These are phyloP conservation scores for Artibeus jamaicensis DNA, from an alignment of 2,797 vertebrate species.

Conservation along the genomic window DNA sequence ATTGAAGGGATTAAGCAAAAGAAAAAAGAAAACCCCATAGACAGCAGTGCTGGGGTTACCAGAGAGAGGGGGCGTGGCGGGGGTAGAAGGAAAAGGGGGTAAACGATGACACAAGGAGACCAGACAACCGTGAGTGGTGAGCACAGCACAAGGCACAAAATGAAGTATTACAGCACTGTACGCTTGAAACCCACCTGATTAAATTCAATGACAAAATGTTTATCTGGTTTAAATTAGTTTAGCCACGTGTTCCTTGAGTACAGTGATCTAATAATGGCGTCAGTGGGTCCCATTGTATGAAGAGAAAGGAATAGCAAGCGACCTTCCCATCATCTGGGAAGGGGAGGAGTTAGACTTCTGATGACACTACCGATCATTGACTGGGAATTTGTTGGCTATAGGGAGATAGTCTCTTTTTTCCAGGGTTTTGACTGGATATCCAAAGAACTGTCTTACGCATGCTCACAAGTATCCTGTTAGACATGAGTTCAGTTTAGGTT, in stretches of 20 bases:
- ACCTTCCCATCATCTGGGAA: background rate
- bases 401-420: background rate
- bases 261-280: background rate
- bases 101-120: background rate
- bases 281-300: background rate
- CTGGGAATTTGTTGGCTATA: background rate
- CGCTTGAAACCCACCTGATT: background rate
- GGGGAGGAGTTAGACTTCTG: background rate
- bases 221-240: background rate
- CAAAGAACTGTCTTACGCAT: background rate
- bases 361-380: background rate
- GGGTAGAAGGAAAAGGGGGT: too few relatives aligned
- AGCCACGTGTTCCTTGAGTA: background rate
- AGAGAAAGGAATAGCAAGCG: background rate
- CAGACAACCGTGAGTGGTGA: background rate
- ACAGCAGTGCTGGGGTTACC: background rate
- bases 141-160: background rate
- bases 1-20: background rate
- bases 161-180: background rate
- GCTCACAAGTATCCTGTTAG: background rate
- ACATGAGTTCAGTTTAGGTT: background rate
- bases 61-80: background rate
- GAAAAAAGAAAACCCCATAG: too few relatives aligned
- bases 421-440: background rate
- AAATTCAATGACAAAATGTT: background rate